Evolutionary conservation across 2,888 invertebrate genomes (phyloP).

Genomic region (Drosophila hamatofila): DNA sequence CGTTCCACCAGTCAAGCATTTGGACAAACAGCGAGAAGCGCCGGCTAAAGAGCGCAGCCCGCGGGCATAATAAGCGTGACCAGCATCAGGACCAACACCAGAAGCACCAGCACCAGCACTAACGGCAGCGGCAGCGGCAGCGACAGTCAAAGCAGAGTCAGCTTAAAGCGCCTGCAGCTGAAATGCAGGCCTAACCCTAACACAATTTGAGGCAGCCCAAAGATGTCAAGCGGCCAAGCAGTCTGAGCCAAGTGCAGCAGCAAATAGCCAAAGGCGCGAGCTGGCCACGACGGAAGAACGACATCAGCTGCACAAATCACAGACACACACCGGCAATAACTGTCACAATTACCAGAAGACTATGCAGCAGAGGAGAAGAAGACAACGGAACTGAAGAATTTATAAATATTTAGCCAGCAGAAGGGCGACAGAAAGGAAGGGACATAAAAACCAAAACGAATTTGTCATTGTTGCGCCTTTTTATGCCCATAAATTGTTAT

Average conservation of each 20-base stretch:
- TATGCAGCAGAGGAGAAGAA: neutral
- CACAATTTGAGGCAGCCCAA: slow-evolving; percentile 75
- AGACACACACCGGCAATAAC: slow-evolving; percentile 50
- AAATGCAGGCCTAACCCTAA: slow-evolving; percentile 72
- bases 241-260: slow-evolving; percentile 70
- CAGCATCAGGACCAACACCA: slow-evolving; percentile 46
- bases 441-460: slow-evolving; percentile 77
- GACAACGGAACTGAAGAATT: slow-evolving; percentile 69
- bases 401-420: slow-evolving; percentile 82
- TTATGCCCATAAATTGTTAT: slow-evolving; percentile 54
- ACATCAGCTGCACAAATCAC: slow-evolving; percentile 46
- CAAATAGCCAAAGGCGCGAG: slow-evolving; percentile 68
- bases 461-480: slow-evolving; percentile 73
- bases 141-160: slow-evolving; percentile 7
- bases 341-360: slow-evolving; percentile 51
- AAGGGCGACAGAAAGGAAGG: slow-evolving; percentile 27
- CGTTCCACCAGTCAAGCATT: slow-evolving; percentile 72
- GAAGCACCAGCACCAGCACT: neutral
- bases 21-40: slow-evolving; percentile 71
- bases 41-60: slow-evolving; percentile 67
- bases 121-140: neutral
- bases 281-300: neutral
- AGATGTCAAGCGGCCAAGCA: slow-evolving; percentile 60
- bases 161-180: slow-evolving; percentile 53
- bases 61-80: slow-evolving; percentile 77